Evolutionary conservation across 1,140 invertebrate species (phyloP).

Genomic region (Archegozetes longisetosus): DNA sequence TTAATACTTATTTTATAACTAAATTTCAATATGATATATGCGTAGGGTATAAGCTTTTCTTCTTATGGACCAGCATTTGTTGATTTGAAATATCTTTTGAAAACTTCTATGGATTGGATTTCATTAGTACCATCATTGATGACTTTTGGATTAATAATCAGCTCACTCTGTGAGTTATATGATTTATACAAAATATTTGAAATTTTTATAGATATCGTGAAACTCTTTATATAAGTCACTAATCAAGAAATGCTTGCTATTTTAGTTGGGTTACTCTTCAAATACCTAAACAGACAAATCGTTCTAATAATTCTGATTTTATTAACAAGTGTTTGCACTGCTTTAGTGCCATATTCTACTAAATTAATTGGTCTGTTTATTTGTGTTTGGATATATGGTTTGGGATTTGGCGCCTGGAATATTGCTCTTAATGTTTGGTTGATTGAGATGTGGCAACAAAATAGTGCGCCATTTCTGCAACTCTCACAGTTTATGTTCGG

Average conservation of each 20-base stretch:
- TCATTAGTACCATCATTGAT: not conserved
- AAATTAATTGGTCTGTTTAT: not conserved
- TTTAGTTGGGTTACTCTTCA: not conserved
- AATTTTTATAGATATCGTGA: not conserved
- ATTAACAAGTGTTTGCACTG: not conserved
- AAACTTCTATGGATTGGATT: not conserved
- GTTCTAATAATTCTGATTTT: not conserved
- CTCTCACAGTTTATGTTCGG: conserved; percentile 3
- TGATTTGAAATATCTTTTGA: not conserved
- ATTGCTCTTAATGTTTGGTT: not conserved
- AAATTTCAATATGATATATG: no score
- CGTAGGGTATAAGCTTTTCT: not conserved
- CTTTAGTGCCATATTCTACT: not conserved
- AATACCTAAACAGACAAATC: not conserved
- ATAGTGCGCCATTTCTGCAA: not conserved
- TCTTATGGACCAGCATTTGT: not conserved
- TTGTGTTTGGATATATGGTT: conserved; percentile 1
- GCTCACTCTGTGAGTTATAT: not conserved
- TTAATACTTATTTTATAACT: no score
- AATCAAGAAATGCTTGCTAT: no score
- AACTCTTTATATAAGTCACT: not conserved
- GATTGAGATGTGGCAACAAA: conserved; percentile 1
- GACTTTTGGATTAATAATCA: not conserved
- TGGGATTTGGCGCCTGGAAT: not conserved
- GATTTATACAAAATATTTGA: not conserved